Evolutionary conservation across 2,113 vertebrate species (phyloP), one percentile per base, ranked within the genome.

Genomic region (Pomatostomus ruficeps): DNA sequence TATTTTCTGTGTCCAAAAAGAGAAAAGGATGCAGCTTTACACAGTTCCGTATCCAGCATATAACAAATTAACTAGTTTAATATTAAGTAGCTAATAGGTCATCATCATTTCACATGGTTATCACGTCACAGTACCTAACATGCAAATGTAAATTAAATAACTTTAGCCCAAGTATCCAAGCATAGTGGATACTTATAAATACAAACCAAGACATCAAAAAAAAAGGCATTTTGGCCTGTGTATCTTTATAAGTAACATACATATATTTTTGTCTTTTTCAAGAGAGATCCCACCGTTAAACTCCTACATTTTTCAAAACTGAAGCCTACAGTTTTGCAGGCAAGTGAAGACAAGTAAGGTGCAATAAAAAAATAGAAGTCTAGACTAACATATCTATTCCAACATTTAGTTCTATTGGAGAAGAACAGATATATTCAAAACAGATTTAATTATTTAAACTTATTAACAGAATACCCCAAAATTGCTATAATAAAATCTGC

Each of bases 1-100:
- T 36, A 96, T 76, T 96, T 97, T 96, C 98, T 99, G 88, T 31
- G 66, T n/a, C 33, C 17, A 88, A 92, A 85, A 82, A 91, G 87
- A 42, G 85, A 40, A 89, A 71, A 51, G 6, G 9, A 79, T 55
- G 52, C 36, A 80, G 4, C 15, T 71, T 93, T 26, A 74, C n/a
- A 92, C 22, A 80, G 29, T 38, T 85, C 55, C 43, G 23, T 62
- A 85, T 18, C 21, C 72, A 67, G 49, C 52, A 92, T 12, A 68
- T 43, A 92, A 65, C 16, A 80, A 81, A 59, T 89, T 26, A 88
- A 45, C 29, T 45, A 12, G 45, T 21, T 73, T 45, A 48, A 35
- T 73, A 66, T 12, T 18, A 38, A 35, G 11, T 24, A 71, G 20
- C 22, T 51, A 52, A 82, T 22, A 49, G 29, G 9, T 45, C 4